These are phyloP conservation scores for Siniperca undulata DNA, from an alignment of 2,797 vertebrate species.

Conservation along the genomic window DNA sequence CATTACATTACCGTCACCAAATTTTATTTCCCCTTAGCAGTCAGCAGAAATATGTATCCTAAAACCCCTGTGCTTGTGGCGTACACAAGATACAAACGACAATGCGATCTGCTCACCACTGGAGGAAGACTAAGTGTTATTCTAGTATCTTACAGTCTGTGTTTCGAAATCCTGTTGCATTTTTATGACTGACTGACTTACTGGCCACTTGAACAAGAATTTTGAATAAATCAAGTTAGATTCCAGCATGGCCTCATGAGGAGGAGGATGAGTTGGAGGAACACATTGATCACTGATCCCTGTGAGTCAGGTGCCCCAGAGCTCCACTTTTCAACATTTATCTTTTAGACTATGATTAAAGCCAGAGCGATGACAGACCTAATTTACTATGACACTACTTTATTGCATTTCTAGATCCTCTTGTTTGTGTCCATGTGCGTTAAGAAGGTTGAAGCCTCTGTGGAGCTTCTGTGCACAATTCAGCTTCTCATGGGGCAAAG, in stretches of 20 bases:
- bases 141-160: background rate
- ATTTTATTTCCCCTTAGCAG: background rate
- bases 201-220: background rate
- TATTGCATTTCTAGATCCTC: constrained; percentile 2
- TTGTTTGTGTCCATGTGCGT: constrained; percentile 13
- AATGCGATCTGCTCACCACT: background rate
- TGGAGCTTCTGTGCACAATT: constrained; percentile 1
- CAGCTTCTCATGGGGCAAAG: background rate
- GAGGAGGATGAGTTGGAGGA: constrained; percentile 19
- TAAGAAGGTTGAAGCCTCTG: constrained; percentile 12
- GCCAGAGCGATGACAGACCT: constrained; percentile 7
- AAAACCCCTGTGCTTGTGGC: background rate
- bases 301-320: constrained; percentile 3
- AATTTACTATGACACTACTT: background rate
- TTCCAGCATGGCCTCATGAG: background rate
- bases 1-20: background rate
- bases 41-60: background rate
- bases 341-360: constrained; percentile 22
- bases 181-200: constrained; percentile 11
- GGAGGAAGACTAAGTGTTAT: background rate
- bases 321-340: constrained; percentile 26
- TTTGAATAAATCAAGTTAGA: constrained; percentile 2
- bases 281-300: constrained; percentile 22
- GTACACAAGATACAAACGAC: background rate
- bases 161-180: background rate